phyloP scores from a whole-genome alignment of 2,888 invertebrate species.

The Asteroscopus sphinx region DNA sequence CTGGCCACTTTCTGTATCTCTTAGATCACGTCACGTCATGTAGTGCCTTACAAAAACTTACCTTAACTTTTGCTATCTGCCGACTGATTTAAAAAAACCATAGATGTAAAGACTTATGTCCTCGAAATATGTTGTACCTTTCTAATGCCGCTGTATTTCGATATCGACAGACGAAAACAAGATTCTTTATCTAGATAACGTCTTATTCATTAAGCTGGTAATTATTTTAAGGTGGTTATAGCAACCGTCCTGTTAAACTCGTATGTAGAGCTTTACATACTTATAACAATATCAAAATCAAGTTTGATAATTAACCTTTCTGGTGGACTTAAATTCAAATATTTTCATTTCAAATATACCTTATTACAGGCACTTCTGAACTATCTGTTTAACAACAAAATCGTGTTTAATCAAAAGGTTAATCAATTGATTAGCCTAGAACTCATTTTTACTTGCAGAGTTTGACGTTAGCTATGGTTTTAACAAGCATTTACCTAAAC shows the following conservation, averaged over 20 bases:
- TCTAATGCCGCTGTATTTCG: slow-evolving; percentile 63
- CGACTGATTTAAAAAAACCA: slow-evolving; percentile 56
- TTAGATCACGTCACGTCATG: slow-evolving; percentile 65
- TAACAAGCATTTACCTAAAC: too few species aligned
- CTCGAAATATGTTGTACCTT: slow-evolving; percentile 67
- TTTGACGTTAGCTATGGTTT: too few species aligned
- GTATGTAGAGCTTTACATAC: slow-evolving; percentile 14
- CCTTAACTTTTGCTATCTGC: slow-evolving; percentile 59
- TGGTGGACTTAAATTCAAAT: too few species aligned
- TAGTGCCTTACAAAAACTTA: slow-evolving; percentile 53
- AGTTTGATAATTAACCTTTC: too few species aligned
- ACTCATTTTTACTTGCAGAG: too few species aligned
- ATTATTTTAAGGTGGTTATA: slow-evolving; percentile 58
- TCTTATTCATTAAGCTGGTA: slow-evolving; percentile 69
- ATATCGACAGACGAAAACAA: slow-evolving; percentile 64
- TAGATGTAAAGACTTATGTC: slow-evolving; percentile 60
- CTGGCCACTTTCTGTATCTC: slow-evolving; percentile 70
- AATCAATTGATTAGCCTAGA: too few species aligned
- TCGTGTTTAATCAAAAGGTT: too few species aligned
- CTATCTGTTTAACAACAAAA: too few species aligned
- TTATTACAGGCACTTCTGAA: too few species aligned
- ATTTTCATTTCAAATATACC: too few species aligned
- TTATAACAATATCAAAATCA: slow-evolving; percentile 11
- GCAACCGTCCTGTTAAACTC: slow-evolving; percentile 11
- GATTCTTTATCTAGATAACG: slow-evolving; percentile 66